A percentile compares a stretch with the other conserved stretches of the same genome.
phyloP scores from a whole-genome alignment of 1,140 invertebrate species.

The Ylistrum balloti region DNA sequence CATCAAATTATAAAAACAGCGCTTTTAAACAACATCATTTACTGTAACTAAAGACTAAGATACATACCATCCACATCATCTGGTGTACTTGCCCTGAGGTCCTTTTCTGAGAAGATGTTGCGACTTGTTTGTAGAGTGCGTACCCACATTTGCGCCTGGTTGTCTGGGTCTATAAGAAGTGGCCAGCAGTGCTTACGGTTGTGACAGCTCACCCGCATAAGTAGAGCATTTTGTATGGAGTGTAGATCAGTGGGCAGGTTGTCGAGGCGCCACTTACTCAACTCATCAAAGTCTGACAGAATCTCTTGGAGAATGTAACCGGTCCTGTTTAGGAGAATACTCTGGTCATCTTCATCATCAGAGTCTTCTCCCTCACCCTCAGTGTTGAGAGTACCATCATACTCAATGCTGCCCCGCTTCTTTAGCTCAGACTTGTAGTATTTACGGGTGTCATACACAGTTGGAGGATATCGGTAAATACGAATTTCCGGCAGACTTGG shows the following conservation, averaged over 20 bases:
- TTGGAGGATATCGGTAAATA: slow-evolving; percentile 76
- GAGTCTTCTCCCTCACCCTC: slow-evolving; percentile 68
- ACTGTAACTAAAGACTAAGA: neutral
- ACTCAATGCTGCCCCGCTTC: slow-evolving; percentile 75
- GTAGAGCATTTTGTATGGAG: slow-evolving; percentile 79
- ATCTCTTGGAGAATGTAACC: slow-evolving; percentile 78
- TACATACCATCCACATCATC: slow-evolving; percentile 67
- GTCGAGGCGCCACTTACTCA: slow-evolving; percentile 78
- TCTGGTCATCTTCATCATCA: slow-evolving; percentile 75
- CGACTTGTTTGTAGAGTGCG: slow-evolving; percentile 74
- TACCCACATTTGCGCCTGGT: slow-evolving; percentile 80
- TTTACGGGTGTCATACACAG: slow-evolving; percentile 76
- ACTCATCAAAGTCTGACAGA: slow-evolving; percentile 80
- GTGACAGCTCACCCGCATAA: slow-evolving; percentile 78
- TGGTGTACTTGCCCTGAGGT: slow-evolving; percentile 65
- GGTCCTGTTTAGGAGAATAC: slow-evolving; percentile 69
- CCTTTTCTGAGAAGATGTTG: slow-evolving; percentile 74
- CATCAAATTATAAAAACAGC: no score
- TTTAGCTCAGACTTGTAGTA: slow-evolving; percentile 78
- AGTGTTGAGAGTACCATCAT: slow-evolving; percentile 64
- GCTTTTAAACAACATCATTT: neutral
- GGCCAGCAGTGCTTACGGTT: slow-evolving; percentile 81
- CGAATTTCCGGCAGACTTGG: slow-evolving; percentile 70
- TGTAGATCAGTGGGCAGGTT: slow-evolving; percentile 78
- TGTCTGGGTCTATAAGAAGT: slow-evolving; percentile 81